These are phyloP conservation scores for Crypturellus undulatus DNA, from an alignment of 2,113 vertebrate genomes.

Conservation along the genomic window DNA sequence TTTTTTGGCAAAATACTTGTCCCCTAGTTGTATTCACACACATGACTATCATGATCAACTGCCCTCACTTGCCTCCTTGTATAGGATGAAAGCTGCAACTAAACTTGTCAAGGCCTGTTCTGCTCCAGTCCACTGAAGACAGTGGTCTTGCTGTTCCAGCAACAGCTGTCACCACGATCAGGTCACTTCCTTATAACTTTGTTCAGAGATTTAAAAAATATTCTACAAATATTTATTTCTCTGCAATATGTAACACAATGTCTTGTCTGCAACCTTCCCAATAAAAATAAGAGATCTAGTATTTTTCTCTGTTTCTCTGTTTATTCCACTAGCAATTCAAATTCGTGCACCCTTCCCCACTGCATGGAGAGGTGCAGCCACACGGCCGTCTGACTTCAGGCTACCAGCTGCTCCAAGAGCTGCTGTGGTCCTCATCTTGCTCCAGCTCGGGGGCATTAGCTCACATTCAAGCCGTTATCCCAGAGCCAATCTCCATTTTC, in stretches of 20 bases:
- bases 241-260: not conserved
- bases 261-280: not conserved
- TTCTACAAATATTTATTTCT: not conserved
- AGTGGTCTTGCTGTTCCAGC: not conserved
- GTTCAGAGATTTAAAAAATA: not conserved
- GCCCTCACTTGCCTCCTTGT: accelerated
- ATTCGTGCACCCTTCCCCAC: not conserved
- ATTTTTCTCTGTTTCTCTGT: not conserved
- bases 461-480: accelerated
- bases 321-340: not conserved
- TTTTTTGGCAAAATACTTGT: not conserved
- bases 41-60: not conserved
- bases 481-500: not conserved
- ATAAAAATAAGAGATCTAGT: not conserved
- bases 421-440: not conserved
- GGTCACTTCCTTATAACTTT: not conserved
- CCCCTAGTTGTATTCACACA: not conserved
- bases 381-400: accelerated
- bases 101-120: no score
- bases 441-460: accelerated
- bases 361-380: accelerated
- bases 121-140: not conserved
- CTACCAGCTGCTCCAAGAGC: not conserved
- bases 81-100: not conserved
- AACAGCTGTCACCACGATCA: not conserved